A percentile compares a stretch with the other conserved stretches of the same genome.
Evolutionary conservation across 2,113 vertebrate genomes (phyloP).

Genomic region (Phylloscopus whistleri): DNA sequence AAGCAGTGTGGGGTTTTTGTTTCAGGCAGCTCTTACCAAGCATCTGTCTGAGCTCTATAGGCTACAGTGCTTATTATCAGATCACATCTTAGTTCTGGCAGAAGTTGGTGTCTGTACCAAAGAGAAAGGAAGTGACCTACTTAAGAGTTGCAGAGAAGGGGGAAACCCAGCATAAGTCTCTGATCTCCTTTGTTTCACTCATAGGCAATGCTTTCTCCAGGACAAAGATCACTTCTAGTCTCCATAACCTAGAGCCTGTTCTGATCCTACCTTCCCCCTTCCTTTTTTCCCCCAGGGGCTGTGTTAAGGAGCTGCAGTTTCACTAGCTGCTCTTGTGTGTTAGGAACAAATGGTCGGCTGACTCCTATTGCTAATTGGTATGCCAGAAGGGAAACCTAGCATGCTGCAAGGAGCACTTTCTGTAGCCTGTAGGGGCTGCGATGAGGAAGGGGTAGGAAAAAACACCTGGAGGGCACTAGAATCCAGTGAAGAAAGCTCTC

Average conservation of each 20-base stretch:
- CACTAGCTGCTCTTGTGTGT: neutral
- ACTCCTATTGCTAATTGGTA: neutral
- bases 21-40: neutral
- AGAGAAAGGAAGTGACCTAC: conserved; percentile 30
- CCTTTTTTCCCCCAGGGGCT: neutral
- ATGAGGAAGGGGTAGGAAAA: neutral
- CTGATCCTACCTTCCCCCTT: neutral
- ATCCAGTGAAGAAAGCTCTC: neutral
- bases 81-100: neutral
- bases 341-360: neutral
- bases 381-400: neutral
- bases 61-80: neutral
- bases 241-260: neutral
- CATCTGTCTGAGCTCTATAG: neutral
- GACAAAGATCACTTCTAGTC: neutral
- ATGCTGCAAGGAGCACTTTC: neutral
- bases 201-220: neutral
- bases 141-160: neutral
- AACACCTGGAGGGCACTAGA: neutral
- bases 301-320: neutral
- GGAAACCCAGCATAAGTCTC: neutral
- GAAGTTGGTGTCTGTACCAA: neutral
- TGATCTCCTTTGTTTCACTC: neutral
- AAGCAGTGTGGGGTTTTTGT: neutral
- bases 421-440: neutral